Evolutionary conservation across 2,888 invertebrate genomes (phyloP).

Genomic region (Meliscaeva auricollis): DNA sequence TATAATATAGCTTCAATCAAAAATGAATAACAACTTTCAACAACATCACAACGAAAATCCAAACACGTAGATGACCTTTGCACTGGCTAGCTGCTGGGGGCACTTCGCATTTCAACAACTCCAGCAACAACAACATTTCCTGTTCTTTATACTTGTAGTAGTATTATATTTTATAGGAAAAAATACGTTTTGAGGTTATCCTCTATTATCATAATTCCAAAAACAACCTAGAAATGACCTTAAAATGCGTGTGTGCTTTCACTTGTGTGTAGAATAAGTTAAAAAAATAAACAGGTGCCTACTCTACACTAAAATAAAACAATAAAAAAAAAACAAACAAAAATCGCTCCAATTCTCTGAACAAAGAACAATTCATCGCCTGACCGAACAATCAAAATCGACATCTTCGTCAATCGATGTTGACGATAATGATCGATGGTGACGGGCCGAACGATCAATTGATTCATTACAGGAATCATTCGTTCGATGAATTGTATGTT

Average conservation of each 20-base stretch:
- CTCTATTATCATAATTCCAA: constrained; percentile 54
- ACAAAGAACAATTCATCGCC: constrained; percentile 36
- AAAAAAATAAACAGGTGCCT: constrained; percentile 62
- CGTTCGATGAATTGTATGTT: constrained; percentile 35
- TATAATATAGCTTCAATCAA: constrained; percentile 29
- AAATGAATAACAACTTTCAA: background rate
- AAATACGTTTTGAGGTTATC: constrained; percentile 51
- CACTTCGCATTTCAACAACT: constrained; percentile 14
- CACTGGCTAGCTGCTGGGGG: constrained; percentile 10
- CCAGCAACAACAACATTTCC: constrained; percentile 30
- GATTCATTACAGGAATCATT: constrained; percentile 15
- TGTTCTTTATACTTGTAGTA: constrained; percentile 41
- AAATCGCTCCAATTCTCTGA: constrained; percentile 1
- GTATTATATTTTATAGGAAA: constrained; percentile 10
- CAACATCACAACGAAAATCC: constrained; percentile 20
- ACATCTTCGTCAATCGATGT: constrained; percentile 30
- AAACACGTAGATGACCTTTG: constrained; percentile 51
- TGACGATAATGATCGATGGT: constrained; percentile 45
- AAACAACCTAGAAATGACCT: constrained; percentile 71
- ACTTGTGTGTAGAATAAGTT: constrained; percentile 37
- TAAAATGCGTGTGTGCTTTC: constrained; percentile 68
- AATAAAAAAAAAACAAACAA: constrained; percentile 17
- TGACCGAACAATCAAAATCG: constrained; percentile 56
- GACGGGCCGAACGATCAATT: constrained; percentile 33
- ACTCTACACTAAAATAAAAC: constrained; percentile 20